Percentiles rank a stretch among this genome's conserved stretches.
These are phyloP conservation scores for Parnassius glacialis DNA, from an alignment of 2,888 invertebrate genomes.

Conservation along the genomic window DNA sequence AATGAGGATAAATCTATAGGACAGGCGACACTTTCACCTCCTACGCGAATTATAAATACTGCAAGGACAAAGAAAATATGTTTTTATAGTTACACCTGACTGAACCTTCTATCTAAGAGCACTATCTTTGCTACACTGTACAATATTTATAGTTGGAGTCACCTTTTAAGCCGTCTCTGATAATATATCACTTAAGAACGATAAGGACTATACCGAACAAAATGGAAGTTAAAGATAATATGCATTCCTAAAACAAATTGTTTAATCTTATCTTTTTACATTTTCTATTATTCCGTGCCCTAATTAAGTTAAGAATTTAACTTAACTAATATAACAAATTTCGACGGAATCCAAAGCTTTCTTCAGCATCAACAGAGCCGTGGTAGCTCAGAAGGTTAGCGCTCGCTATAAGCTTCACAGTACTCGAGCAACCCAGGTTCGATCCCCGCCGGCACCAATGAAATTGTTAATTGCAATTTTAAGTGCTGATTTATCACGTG, in stretches of 20 bases:
- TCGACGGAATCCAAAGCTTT: too few relatives aligned
- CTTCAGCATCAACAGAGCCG: too few relatives aligned
- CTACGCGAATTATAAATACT: slow-evolving; percentile 16
- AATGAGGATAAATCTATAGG: slow-evolving; percentile 15
- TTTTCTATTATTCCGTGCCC: not conserved
- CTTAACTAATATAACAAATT: too few relatives aligned
- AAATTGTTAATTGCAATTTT: too few relatives aligned
- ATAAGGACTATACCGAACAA: slow-evolving; percentile 17
- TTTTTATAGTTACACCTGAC: slow-evolving; percentile 21
- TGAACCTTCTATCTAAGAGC: slow-evolving; percentile 10
- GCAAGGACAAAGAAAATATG: not conserved
- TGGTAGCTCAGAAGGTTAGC: too few relatives aligned
- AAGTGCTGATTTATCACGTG: too few relatives aligned
- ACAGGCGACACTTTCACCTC: slow-evolving; percentile 7
- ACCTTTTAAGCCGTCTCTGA: slow-evolving; percentile 19
- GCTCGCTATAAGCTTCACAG: too few relatives aligned
- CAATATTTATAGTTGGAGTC: slow-evolving; percentile 19
- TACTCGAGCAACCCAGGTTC: too few relatives aligned
- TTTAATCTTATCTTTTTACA: slow-evolving; percentile 5
- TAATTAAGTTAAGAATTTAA: too few relatives aligned
- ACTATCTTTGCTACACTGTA: slow-evolving; percentile 11
- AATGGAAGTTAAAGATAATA: slow-evolving; percentile 11
- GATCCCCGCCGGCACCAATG: too few relatives aligned
- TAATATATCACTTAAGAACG: slow-evolving; percentile 20
- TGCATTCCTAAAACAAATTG: slow-evolving; percentile 1